These are phyloP conservation scores for Bugula neritina DNA, from an alignment of 2,888 invertebrate genomes.

Conservation along the genomic window DNA sequence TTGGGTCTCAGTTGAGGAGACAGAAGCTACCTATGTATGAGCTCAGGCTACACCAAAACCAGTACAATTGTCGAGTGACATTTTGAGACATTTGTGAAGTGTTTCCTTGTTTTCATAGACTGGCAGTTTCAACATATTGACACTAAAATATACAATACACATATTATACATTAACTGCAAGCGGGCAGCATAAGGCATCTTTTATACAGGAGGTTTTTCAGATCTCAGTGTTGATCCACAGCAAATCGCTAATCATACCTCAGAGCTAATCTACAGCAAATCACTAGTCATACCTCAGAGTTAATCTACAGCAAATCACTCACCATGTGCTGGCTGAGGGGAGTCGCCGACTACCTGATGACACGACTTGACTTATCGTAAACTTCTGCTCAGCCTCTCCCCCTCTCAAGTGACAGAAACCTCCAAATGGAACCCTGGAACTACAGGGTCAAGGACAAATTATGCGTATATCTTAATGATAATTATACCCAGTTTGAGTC, in stretches of 20 bases:
- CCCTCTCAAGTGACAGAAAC: constrained; percentile 42
- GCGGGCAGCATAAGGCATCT: too few relatives aligned
- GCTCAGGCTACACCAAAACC: constrained; percentile 12
- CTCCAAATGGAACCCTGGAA: constrained; percentile 50
- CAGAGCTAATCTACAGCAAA: too few relatives aligned
- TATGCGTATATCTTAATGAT: too few relatives aligned
- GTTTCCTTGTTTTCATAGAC: constrained; percentile 40
- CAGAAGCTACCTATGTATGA: too few relatives aligned
- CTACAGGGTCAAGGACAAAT: too few relatives aligned
- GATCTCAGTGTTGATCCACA: too few relatives aligned
- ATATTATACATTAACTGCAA: neutral
- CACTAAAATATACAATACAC: constrained; percentile 36
- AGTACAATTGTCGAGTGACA: constrained; percentile 35
- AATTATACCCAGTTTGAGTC: too few relatives aligned
- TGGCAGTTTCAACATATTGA: constrained; percentile 45
- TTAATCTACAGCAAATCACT: too few relatives aligned
- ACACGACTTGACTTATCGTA: constrained; percentile 39
- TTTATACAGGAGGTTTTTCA: too few relatives aligned
- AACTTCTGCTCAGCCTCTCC: constrained; percentile 44
- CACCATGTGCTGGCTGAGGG: constrained; percentile 50
- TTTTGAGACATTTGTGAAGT: constrained; percentile 37
- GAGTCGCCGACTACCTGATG: constrained; percentile 37
- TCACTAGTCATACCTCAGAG: too few relatives aligned
- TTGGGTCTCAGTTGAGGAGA: too few relatives aligned
- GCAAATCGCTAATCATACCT: too few relatives aligned